phyloP scores from a whole-genome alignment of 2,113 vertebrate species.

The Lynx canadensis region DNA sequence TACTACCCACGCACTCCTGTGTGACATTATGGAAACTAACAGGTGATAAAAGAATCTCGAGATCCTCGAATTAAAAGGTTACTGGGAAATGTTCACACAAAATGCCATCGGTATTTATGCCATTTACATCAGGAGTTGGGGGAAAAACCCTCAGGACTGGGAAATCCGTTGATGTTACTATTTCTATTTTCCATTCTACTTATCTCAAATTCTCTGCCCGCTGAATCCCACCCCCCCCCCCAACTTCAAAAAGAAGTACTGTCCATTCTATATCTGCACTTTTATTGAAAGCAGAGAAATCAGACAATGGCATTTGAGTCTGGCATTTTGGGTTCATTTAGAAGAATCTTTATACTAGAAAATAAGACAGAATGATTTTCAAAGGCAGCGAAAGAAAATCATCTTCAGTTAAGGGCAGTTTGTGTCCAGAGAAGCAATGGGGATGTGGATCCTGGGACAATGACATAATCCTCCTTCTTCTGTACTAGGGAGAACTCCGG shows the following conservation, averaged over 20 bases:
- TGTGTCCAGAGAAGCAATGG: neutral
- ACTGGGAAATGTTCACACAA: conserved; percentile 3
- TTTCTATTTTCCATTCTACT: conserved; percentile 9
- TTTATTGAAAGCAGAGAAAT: neutral
- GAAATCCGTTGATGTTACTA: neutral
- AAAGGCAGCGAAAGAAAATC: conserved; percentile 4
- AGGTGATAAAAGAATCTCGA: conserved; percentile 16
- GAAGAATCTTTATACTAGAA: conserved; percentile 2
- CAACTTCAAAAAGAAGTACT: neutral
- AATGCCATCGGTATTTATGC: neutral
- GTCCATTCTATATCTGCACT: neutral
- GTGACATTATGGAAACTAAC: neutral
- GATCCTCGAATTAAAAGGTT: conserved; percentile 51
- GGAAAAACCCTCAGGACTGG: neutral
- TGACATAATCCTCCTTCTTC: neutral
- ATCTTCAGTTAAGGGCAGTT: neutral
- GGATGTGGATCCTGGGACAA: neutral
- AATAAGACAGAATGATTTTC: conserved; percentile 1
- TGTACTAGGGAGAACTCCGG: neutral
- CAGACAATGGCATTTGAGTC: neutral
- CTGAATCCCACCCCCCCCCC: neutral
- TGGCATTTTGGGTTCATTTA: neutral
- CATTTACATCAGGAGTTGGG: neutral
- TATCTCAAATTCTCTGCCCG: neutral
- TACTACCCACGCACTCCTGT: neutral